Conservation (phyloP, 2,797 vertebrate species). For the Delichon dasypus region DNA sequence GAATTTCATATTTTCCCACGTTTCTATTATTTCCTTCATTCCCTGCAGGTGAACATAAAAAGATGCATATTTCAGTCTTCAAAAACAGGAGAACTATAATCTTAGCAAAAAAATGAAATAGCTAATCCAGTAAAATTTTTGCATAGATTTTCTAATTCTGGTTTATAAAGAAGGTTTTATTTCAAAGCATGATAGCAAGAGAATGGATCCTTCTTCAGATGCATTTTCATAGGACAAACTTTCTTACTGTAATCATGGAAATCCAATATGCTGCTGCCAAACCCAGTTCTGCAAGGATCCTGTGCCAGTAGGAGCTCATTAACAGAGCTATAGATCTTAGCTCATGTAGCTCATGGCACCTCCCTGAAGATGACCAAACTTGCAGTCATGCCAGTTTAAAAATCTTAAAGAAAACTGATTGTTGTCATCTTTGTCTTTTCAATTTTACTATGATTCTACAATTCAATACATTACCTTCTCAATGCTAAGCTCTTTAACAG, state of each 20-base stretch:
- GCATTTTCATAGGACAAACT: not conserved
- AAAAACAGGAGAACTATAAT: not conserved
- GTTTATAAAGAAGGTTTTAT: not conserved
- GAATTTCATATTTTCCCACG: conserved; percentile 91
- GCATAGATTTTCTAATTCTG: not conserved
- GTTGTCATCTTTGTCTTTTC: not conserved
- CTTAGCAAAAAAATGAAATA: not conserved
- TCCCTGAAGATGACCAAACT: not conserved
- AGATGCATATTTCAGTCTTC: not conserved
- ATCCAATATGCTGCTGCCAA: not conserved
- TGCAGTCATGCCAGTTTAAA: not conserved
- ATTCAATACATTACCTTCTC: conserved; percentile 82
- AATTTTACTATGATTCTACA: not conserved
- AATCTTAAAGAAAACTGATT: not conserved
- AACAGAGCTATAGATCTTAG: not conserved
- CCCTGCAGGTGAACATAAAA: conserved; percentile 74
- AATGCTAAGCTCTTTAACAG: conserved; percentile 91
- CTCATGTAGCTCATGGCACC: not conserved
- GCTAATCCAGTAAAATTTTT: not conserved
- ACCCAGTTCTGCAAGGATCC: not conserved
- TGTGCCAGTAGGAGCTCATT: not conserved
- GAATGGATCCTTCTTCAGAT: not conserved
- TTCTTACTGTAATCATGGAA: not conserved
- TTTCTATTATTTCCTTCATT: conserved; percentile 89
- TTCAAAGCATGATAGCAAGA: not conserved